These are phyloP conservation scores for Meloidogyne chitwoodi DNA, from an alignment of 1,140 invertebrate genomes.

Conservation along the genomic window DNA sequence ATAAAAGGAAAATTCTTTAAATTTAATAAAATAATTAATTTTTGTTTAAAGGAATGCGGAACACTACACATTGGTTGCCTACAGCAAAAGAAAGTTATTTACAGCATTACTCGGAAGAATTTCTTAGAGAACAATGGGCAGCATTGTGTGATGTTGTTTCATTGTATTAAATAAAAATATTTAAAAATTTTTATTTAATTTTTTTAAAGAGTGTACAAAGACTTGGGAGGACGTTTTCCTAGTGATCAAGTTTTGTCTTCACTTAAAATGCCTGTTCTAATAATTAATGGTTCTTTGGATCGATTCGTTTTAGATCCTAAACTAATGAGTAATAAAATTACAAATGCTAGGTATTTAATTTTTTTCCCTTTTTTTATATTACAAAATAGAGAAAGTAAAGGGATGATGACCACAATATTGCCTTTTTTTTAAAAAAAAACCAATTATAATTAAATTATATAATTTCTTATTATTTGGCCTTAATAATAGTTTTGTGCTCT, in stretches of 20 bases:
- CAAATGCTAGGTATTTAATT: conserved; percentile 27
- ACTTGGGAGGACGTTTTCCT: conserved; percentile 56
- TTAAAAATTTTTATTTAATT: background rate
- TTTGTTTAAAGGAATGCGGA: conserved; percentile 49
- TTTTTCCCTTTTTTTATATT: background rate
- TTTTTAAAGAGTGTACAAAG: conserved; percentile 50
- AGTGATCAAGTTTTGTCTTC: conserved; percentile 43
- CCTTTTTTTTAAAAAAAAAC: too few relatives aligned
- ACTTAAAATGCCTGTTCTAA: conserved; percentile 50
- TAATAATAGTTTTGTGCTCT: too few relatives aligned
- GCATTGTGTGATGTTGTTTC: conserved; percentile 56
- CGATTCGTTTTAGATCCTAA: conserved; percentile 56
- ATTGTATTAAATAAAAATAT: conserved; percentile 45
- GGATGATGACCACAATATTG: too few relatives aligned
- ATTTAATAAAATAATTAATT: background rate
- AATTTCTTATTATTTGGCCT: too few relatives aligned
- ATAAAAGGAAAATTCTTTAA: background rate
- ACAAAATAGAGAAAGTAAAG: conserved; percentile 1
- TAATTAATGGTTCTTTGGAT: conserved; percentile 52
- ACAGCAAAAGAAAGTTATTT: conserved; percentile 47
- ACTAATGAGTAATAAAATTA: conserved; percentile 43
- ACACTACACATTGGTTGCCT: conserved; percentile 56
- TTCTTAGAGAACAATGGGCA: conserved; percentile 54
- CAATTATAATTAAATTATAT: too few relatives aligned
- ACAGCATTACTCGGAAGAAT: conserved; percentile 54